Evolutionary conservation across 2,113 vertebrate genomes (phyloP), one percentile per base, ranked within the genome.

Genomic region (Canis aureus): DNA sequence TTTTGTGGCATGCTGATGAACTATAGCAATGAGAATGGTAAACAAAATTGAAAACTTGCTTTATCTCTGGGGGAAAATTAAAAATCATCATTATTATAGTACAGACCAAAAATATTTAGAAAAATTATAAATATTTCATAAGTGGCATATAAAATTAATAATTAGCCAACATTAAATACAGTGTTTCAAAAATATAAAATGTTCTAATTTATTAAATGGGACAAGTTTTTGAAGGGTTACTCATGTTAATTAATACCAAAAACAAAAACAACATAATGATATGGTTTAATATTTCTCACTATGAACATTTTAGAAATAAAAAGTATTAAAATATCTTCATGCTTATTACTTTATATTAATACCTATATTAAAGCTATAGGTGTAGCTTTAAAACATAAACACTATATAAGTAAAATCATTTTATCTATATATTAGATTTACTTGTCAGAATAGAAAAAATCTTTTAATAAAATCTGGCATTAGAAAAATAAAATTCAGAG

Each of bases 11-110:
- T 99, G 99, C 99, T 99, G 99, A 99, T 99, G 99, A 99, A 99
- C 99, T 99, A 99, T 99, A 99, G 99, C 99, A 99, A 99, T 99
- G 99, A 99, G 99, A 99, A 99, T 99, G 99, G 99, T 99, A 99
- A 99, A 99, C 99, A 98, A 98, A 98, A 98, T 96, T 67, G 12
- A 98, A 99, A 98, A 98, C 98, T 99, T 98, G 97, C 98, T 99
- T 99, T 99, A 97, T 99, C 97, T 99, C 97, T 98, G 97, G 97
- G 98, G 98, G 97, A 97, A 98, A 97, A 94, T 90, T 89, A 64
- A 95, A 97, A 97, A 91, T 94, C 27, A 89, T 51, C 88, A 97
- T 38, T 97, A 94, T 88, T 84, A 15, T 53, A 98, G 91, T 97
- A 16, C 20, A 87, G 89, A 95, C 19, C 86, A 93, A 94, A 94